Conservation (phyloP, 2,797 vertebrate species). For the Eulemur coronatus region DNA sequence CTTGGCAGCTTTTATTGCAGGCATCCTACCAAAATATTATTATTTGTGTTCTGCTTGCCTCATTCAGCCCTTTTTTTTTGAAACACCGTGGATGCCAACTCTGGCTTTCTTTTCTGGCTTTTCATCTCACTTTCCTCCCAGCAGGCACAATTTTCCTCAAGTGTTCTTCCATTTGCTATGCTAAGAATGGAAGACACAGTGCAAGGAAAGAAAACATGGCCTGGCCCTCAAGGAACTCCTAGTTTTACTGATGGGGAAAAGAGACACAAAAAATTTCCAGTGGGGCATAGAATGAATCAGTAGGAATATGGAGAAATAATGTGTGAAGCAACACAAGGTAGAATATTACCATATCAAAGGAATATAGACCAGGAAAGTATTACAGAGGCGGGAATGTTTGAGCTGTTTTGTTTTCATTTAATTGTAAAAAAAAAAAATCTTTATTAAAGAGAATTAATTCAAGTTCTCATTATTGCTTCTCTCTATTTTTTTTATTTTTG, state of each 20-base stretch:
- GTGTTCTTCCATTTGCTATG: not conserved
- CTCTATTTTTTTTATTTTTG: not conserved
- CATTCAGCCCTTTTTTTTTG: not conserved
- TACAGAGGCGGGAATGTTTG: not conserved
- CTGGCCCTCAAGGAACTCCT: not conserved
- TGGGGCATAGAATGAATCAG: not conserved
- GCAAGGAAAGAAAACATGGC: not conserved
- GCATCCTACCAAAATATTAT: conserved; percentile 19
- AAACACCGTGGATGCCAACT: not conserved
- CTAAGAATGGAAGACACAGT: not conserved
- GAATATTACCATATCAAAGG: not conserved
- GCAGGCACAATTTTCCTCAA: conserved; percentile 20
- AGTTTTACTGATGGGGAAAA: not conserved
- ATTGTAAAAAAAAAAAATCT: not conserved
- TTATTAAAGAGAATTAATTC: not conserved
- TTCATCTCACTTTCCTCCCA: conserved; percentile 34
- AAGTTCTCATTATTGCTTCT: not conserved
- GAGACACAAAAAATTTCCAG: not conserved
- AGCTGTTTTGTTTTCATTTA: not conserved
- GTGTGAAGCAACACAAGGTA: not conserved
- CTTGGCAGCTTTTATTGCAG: not conserved
- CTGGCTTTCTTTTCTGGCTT: conserved; percentile 22
- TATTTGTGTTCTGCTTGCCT: not conserved
- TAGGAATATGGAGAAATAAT: not conserved
- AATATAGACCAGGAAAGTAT: not conserved